These are phyloP conservation scores for Drosophila tanythrix DNA, from an alignment of 2,888 invertebrate species.

Conservation along the genomic window DNA sequence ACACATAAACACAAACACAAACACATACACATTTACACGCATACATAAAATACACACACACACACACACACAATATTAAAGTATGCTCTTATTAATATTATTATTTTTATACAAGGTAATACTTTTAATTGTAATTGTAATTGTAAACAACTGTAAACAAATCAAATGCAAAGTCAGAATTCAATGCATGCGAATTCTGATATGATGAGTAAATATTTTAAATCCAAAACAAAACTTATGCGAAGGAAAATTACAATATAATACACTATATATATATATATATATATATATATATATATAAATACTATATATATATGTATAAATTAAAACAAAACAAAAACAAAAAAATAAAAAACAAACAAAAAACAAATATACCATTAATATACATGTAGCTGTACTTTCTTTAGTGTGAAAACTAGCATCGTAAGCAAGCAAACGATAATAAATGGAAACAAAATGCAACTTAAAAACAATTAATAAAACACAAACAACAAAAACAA, in stretches of 20 bases:
- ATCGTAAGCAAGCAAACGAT: conserved; percentile 68
- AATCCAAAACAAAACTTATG: conserved; percentile 61
- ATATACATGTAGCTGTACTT: conserved; percentile 69
- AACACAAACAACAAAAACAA: conserved; percentile 42
- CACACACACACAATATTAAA: conserved; percentile 58
- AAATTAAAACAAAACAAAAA: conserved; percentile 33
- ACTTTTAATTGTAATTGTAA: conserved; percentile 72
- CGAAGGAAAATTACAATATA: conserved; percentile 50
- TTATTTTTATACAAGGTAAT: conserved; percentile 80
- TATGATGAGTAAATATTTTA: conserved; percentile 61
- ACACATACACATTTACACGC: conserved; percentile 17
- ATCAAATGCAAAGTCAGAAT: conserved; percentile 26
- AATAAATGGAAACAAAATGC: conserved; percentile 77
- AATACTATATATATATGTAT: conserved; percentile 21
- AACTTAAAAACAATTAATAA: conserved; percentile 65
- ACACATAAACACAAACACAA: conserved; percentile 15
- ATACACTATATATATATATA: conserved; percentile 20
- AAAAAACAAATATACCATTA: conserved; percentile 59
- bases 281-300: conserved; percentile 19
- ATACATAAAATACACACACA: conserved; percentile 24
- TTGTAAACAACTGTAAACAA: conserved; percentile 26
- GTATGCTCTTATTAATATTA: conserved; percentile 73
- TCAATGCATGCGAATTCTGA: conserved; percentile 44
- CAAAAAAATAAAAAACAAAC: conserved; percentile 44
- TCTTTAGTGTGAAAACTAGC: conserved; percentile 71